Conservation (phyloP, 2,888 invertebrate species). For the Calephelis perditalis region DNA sequence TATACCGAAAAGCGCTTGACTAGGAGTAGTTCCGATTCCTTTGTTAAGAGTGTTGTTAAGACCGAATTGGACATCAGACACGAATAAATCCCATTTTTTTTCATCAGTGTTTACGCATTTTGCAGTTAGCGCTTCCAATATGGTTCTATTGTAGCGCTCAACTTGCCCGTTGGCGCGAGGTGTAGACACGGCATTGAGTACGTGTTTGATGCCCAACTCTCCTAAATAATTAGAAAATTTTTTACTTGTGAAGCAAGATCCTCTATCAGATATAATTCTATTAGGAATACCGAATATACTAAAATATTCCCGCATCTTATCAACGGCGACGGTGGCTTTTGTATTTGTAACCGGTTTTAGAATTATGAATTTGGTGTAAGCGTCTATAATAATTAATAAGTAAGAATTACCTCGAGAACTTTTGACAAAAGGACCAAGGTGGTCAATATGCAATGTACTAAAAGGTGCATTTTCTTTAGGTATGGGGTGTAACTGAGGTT, state of each 20-base stretch:
- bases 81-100: too few relatives aligned
- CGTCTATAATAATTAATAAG: slow-evolving; percentile 21
- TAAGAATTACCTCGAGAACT: slow-evolving; percentile 17
- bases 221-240: background rate
- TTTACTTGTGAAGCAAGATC: slow-evolving; percentile 16
- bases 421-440: slow-evolving; percentile 23
- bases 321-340: slow-evolving; percentile 13
- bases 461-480: slow-evolving; percentile 24
- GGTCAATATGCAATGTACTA: slow-evolving; percentile 21
- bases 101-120: too few relatives aligned
- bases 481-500: slow-evolving; percentile 27
- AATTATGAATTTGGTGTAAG: slow-evolving; percentile 15
- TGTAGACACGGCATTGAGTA: too few relatives aligned
- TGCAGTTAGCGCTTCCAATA: too few relatives aligned
- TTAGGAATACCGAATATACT: slow-evolving; percentile 20
- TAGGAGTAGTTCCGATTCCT: background rate
- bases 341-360: slow-evolving; percentile 19
- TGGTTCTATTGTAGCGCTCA: too few relatives aligned
- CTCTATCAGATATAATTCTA: slow-evolving; percentile 20
- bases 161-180: too few relatives aligned
- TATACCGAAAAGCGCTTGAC: background rate
- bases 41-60: background rate
- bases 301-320: slow-evolving; percentile 15
- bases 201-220: background rate
- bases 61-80: too few relatives aligned